Conservation (phyloP, 2,888 invertebrate species). For the Standfussiana lucernea region DNA sequence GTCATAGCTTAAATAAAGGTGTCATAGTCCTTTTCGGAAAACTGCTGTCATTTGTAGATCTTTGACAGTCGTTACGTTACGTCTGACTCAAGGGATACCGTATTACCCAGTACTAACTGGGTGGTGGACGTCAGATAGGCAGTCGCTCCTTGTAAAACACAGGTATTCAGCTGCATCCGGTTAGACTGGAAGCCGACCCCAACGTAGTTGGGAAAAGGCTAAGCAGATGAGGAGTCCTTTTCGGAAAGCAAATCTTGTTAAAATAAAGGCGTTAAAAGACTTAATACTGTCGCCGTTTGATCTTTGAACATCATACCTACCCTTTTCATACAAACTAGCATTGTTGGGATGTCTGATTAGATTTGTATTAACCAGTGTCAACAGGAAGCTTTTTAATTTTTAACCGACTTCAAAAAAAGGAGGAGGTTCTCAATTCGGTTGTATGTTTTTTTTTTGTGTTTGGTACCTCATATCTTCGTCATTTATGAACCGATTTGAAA, state of each 20-base stretch:
- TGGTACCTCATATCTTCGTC: too few relatives aligned
- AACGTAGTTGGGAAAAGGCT: neutral
- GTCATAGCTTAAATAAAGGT: neutral
- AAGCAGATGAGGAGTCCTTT: neutral
- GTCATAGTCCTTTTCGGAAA: neutral
- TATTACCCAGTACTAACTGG: neutral
- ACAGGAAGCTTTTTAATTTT: constrained; percentile 5
- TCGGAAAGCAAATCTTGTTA: neutral
- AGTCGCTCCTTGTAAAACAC: neutral
- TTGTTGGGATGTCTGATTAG: constrained; percentile 9
- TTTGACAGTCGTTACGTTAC: too few relatives aligned
- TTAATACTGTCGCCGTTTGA: neutral
- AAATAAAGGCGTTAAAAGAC: constrained; percentile 16
- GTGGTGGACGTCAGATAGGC: neutral
- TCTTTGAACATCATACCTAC: neutral
- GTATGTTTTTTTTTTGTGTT: too few relatives aligned
- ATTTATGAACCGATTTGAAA: too few relatives aligned
- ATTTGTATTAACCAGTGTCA: constrained; percentile 10
- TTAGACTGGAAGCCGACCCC: neutral
- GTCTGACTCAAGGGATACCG: neutral
- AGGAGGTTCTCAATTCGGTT: too few relatives aligned
- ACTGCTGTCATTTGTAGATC: too few relatives aligned
- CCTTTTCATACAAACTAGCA: constrained; percentile 5
- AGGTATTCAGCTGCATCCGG: neutral
- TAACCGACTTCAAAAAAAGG: too few relatives aligned